Conservation (phyloP, 2,888 invertebrate species). For the Thelaira solivaga region DNA sequence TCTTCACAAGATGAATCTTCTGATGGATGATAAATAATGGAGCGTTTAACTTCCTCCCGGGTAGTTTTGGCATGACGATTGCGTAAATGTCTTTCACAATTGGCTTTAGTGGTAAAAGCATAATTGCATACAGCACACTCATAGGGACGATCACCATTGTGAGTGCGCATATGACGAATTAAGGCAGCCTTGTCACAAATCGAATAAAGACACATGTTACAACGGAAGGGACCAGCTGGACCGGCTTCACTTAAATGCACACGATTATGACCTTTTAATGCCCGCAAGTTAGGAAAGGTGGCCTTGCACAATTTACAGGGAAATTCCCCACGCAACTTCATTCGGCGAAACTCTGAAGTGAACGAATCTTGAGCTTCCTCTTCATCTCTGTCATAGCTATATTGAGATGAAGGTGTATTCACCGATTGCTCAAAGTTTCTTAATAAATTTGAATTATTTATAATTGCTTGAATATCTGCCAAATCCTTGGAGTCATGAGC, state of each 20-base stretch:
- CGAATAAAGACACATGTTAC: constrained; percentile 94
- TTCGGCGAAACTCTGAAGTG: constrained; percentile 89
- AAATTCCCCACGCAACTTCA: constrained; percentile 93
- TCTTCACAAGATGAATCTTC: constrained; percentile 90
- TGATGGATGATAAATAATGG: constrained; percentile 91
- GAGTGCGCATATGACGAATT: constrained; percentile 93
- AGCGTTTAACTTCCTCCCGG: constrained; percentile 91
- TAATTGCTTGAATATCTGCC: constrained; percentile 90
- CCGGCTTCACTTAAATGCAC: constrained; percentile 88
- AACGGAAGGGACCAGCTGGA: constrained; percentile 87
- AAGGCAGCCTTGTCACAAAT: constrained; percentile 91
- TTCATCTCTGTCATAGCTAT: constrained; percentile 78
- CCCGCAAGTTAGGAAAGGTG: constrained; percentile 91
- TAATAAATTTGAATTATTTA: constrained; percentile 83
- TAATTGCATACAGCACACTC: constrained; percentile 97
- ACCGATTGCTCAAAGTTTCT: constrained; percentile 80
- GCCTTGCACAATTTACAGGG: constrained; percentile 93
- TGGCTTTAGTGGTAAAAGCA: constrained; percentile 97
- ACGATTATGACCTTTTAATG: constrained; percentile 93
- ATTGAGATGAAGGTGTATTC: constrained; percentile 76
- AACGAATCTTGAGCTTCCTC: constrained; percentile 90
- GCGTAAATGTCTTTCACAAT: constrained; percentile 95
- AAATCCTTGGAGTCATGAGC: constrained; percentile 84
- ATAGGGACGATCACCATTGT: constrained; percentile 96
- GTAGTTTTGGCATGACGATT: constrained; percentile 92